Conservation (phyloP, 1,140 invertebrate species). For the Tetraneura akinire region DNA sequence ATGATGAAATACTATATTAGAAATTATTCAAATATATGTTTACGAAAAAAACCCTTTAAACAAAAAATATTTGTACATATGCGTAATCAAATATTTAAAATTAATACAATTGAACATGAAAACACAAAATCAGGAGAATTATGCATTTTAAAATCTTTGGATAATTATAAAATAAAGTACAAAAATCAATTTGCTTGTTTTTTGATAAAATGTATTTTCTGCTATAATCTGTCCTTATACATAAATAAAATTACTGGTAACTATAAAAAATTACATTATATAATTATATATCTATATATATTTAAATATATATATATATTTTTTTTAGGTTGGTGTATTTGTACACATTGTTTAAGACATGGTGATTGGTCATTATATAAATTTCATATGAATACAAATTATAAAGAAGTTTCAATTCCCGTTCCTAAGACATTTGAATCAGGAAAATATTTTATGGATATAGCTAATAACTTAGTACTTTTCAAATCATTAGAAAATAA, state of each 20-base stretch:
- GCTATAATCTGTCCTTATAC: constrained; percentile 21
- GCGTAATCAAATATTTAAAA: background rate
- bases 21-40: background rate
- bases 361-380: constrained; percentile 30
- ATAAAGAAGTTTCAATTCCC: background rate
- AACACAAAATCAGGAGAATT: background rate
- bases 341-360: constrained; percentile 34
- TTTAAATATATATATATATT: too few relatives aligned
- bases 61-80: background rate
- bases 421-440: constrained; percentile 42
- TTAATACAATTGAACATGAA: background rate
- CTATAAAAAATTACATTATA: too few relatives aligned
- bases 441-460: background rate
- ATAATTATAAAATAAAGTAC: constrained; percentile 16
- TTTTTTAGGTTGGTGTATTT: constrained; percentile 45
- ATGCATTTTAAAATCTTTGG: constrained; percentile 1
- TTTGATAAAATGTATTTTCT: constrained; percentile 6
- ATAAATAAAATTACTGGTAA: constrained; percentile 46
- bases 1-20: background rate
- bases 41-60: background rate
- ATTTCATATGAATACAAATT: background rate
- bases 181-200: constrained; percentile 44
- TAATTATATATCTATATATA: too few relatives aligned
- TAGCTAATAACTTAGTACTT: background rate
- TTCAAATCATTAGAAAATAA: constrained; percentile 8